Evolutionary conservation across 2,888 invertebrate species (phyloP), one percentile per base, ranked within the genome.

Genomic region (Perdita meconis): DNA sequence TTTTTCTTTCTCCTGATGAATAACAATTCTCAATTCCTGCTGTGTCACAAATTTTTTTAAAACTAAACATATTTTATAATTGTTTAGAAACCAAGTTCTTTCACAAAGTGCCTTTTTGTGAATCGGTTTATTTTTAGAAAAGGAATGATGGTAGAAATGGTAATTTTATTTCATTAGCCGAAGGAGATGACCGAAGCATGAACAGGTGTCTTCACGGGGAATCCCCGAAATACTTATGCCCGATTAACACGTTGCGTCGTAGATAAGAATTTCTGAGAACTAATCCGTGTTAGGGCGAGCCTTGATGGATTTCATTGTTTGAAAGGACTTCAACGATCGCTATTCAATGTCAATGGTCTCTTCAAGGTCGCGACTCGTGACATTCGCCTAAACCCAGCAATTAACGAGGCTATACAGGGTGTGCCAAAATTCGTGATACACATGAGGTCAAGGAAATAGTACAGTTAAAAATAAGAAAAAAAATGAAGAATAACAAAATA

Each of bases 241-340:
- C 22, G 24, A 65, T 69, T 47, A 44, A 42, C 65, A 53, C 24
- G n/a, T n/a, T n/a, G n/a, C n/a, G n/a, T 19, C 16, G 16, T 16
- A 13, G 16, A 26, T 19, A 22, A 34, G 13, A 42, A 24, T 13
- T 24, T 30, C 16, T 16, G 19, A 1, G 30, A 61, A 34, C n/a
- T 10, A 1, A 24, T n/a, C 22, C 50, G n/a, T 36, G 36, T 50
- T 12, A 16, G 5, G n/a, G 3, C 6, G 34, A 34, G 4, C 36
- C 34, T 36, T 22, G n/a, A 30, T 34, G n/a, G 36, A 50, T 16
- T 22, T 1, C 10, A 13, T 30, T 5, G 30, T 13, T n/a, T n/a
- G 47, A 61, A 30, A 10, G 10, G 47, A 61, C 13, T 50, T 34
- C 19, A 42, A n/a, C n/a, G 30, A 47, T 34, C 47, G 8, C 4